A percentile compares a stretch with the other conserved stretches of the same genome.
Evolutionary conservation across 2,113 vertebrate genomes (phyloP).

Genomic region (Platichthys flesus): DNA sequence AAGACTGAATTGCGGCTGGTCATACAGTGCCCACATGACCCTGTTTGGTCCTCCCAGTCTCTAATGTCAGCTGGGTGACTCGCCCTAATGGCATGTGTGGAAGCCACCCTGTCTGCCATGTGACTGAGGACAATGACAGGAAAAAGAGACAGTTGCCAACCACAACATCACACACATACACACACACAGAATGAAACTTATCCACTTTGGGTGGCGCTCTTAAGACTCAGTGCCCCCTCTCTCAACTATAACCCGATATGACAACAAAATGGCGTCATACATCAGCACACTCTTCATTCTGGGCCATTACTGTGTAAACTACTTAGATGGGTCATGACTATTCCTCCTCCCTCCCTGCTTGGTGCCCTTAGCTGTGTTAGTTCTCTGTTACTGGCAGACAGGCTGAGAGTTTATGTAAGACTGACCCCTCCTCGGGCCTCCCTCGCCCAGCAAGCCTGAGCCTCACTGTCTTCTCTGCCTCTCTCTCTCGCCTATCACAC

Average conservation of each 20-base stretch:
- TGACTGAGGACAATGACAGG: slow-evolving; percentile 76
- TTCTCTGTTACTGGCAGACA: slow-evolving; percentile 74
- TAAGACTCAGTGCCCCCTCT: slow-evolving; percentile 14
- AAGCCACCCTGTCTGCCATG: slow-evolving; percentile 71
- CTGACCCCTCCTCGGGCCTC: slow-evolving; percentile 79
- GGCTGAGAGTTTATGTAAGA: slow-evolving; percentile 78
- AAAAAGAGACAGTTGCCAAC: slow-evolving; percentile 77
- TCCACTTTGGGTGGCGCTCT: slow-evolving; percentile 32
- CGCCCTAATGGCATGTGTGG: slow-evolving; percentile 73
- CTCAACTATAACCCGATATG: slow-evolving; percentile 25
- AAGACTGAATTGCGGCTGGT: slow-evolving; percentile 13
- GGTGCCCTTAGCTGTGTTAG: slow-evolving; percentile 73
- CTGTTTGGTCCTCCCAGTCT: slow-evolving; percentile 60
- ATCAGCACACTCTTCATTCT: slow-evolving; percentile 53
- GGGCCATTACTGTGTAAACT: slow-evolving; percentile 66
- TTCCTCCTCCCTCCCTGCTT: slow-evolving; percentile 58
- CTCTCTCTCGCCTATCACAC: slow-evolving; percentile 45
- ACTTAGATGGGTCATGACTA: slow-evolving; percentile 74
- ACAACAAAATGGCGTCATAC: slow-evolving; percentile 63
- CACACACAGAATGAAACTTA: slow-evolving; percentile 15
- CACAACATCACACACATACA: not conserved
- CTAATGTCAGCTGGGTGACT: slow-evolving; percentile 76
- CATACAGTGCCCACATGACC: slow-evolving; percentile 47
- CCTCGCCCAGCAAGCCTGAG: slow-evolving; percentile 68
- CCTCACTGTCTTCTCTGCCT: slow-evolving; percentile 60